phyloP scores from a whole-genome alignment of 2,888 invertebrate genomes.

The Polietes domitor region DNA sequence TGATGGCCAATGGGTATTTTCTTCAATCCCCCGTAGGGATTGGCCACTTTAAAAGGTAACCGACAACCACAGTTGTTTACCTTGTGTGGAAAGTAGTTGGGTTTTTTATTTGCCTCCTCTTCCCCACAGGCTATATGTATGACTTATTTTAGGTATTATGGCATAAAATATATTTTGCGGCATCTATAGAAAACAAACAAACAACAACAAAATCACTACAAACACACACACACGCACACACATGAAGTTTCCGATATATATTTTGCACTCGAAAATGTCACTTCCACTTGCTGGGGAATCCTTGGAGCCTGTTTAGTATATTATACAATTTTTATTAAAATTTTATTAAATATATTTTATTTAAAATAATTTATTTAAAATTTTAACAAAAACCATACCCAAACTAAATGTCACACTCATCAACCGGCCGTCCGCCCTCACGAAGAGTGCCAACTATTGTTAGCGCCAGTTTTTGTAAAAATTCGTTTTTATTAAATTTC shows the following conservation, averaged over 20 bases:
- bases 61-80: not conserved
- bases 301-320: constrained; percentile 58
- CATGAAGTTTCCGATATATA: not conserved
- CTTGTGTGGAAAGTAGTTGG: not conserved
- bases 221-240: not conserved
- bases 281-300: constrained; percentile 38
- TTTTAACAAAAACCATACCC: constrained; percentile 2
- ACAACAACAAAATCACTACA: constrained; percentile 21
- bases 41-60: not conserved
- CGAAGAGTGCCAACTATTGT: not conserved
- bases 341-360: constrained; percentile 60
- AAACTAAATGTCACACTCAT: not conserved
- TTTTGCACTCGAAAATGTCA: not conserved
- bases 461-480: not conserved
- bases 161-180: not conserved
- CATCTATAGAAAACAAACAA: not conserved
- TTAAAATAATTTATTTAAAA: constrained; percentile 64
- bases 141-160: not conserved
- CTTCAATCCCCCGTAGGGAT: not conserved
- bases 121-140: not conserved
- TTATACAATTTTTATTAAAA: constrained; percentile 65
- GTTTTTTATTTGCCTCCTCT: not conserved
- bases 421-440: not conserved
- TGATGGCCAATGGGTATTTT: no score
- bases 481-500: constrained; percentile 9